Evolutionary conservation across 2,888 invertebrate species (phyloP), one percentile per base, ranked within the genome.

Genomic region (Subacronicta megacephala): DNA sequence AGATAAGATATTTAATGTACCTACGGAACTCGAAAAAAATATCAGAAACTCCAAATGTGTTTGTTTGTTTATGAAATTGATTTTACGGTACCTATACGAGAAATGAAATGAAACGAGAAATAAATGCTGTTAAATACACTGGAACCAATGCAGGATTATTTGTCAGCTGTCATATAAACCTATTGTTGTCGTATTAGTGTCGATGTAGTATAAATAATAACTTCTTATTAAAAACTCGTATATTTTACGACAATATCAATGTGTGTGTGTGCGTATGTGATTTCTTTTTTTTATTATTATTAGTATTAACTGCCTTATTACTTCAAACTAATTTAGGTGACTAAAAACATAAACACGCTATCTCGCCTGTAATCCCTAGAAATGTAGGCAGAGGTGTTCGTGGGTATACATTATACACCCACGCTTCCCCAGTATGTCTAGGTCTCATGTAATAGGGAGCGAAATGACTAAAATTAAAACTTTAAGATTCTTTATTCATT

Each of bases 51-150:
- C 13, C 35, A 45, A 42, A 38, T 43, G 12, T 17, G 40, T 65
- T 60, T 80, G 61, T 79, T 77, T 76, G 77, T 78, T 79, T 75
- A 62, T 50, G 38, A 65, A 78, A 80, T 78, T 78, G 75, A 76
- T 78, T 78, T 75, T 62, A 77, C 52, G 51, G 26, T 60, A 10
- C 5, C n/a, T n/a, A n/a, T n/a, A n/a, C n/a, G n/a, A n/a, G n/a
- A n/a, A n/a, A n/a, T n/a, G n/a, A n/a, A n/a, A n/a, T n/a, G n/a
- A n/a, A n/a, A 10, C 10, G 2, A 37, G 45, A 15, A 33, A 45
- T 37, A 38, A 50, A 56, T 29, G 36, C 12, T 35, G 26, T 65
- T 37, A 40, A 45, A 65, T 49, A 38, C 13, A 38, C 31, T 33
- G 12, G n/a, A 53, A 56, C 47, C 31, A 35, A 20, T 7, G 10